Evolutionary conservation across 1,140 invertebrate species (phyloP).

Genomic region (Diachasmimorpha longicaudata): DNA sequence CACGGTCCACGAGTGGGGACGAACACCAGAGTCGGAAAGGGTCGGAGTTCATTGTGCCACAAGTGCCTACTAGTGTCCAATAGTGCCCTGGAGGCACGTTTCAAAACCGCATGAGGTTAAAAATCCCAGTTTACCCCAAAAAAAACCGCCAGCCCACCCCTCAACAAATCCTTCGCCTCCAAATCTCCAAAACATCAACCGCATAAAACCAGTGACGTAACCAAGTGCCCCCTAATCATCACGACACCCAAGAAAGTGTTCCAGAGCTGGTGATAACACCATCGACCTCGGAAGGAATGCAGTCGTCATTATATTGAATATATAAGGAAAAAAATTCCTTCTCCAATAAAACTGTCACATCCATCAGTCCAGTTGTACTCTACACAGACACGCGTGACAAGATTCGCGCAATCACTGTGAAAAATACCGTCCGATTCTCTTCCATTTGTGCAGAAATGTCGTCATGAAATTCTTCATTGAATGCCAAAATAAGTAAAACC

Average conservation of each 20-base stretch:
- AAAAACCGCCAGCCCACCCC: background rate
- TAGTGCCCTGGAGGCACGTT: background rate
- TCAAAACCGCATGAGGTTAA: background rate
- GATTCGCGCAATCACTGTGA: background rate
- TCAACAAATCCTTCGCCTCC: background rate
- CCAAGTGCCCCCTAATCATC: background rate
- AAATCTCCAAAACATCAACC: background rate
- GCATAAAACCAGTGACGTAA: background rate
- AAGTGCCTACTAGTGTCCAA: slow-evolving; percentile 41
- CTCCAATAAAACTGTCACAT: background rate
- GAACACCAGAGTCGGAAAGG: slow-evolving; percentile 32
- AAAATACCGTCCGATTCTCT: background rate
- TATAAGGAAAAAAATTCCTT: background rate
- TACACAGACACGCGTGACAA: background rate
- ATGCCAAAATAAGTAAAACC: background rate
- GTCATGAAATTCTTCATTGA: background rate
- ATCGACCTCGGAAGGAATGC: background rate
- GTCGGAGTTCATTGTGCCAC: slow-evolving; percentile 57
- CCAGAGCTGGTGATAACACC: background rate
- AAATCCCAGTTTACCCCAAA: background rate
- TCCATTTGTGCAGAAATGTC: background rate
- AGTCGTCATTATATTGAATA: background rate
- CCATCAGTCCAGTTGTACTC: background rate
- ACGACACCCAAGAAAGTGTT: background rate
- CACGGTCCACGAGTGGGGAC: background rate